A percentile compares a stretch with the other conserved stretches of the same genome.
phyloP scores from a whole-genome alignment of 2,797 vertebrate genomes.

The Rallus crepitans region DNA sequence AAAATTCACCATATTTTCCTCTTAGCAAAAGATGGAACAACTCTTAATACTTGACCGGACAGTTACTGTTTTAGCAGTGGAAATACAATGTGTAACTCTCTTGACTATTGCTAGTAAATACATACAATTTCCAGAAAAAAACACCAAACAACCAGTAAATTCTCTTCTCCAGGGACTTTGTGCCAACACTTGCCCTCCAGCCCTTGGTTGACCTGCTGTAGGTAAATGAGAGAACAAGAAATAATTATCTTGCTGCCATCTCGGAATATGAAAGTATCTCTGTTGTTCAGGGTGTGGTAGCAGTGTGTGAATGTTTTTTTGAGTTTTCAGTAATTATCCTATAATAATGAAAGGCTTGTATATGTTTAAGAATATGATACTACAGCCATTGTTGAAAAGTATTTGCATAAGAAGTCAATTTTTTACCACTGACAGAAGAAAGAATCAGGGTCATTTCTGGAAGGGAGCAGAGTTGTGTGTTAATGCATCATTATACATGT shows the following conservation, averaged over 20 bases:
- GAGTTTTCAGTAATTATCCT: slow-evolving; percentile 33
- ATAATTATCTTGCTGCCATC: background rate
- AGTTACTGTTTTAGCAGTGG: slow-evolving; percentile 60
- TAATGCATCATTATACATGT: slow-evolving; percentile 7
- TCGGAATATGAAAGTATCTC: background rate
- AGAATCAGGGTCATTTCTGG: slow-evolving; percentile 3
- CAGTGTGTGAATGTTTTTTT: background rate
- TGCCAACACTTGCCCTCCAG: background rate
- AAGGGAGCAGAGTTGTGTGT: slow-evolving; percentile 20
- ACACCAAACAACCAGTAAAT: background rate
- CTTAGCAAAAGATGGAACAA: slow-evolving; percentile 36
- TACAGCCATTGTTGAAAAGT: background rate
- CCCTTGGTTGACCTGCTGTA: slow-evolving; percentile 37
- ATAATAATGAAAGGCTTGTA: background rate
- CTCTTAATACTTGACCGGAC: slow-evolving; percentile 1
- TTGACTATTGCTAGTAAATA: slow-evolving; percentile 34
- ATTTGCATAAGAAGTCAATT: slow-evolving; percentile 38
- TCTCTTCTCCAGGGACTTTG: background rate
- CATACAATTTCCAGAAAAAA: slow-evolving; percentile 18
- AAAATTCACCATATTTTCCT: background rate
- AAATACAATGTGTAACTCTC: slow-evolving; percentile 50
- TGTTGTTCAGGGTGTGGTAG: background rate
- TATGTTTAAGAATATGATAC: background rate
- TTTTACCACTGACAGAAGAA: slow-evolving; percentile 18
- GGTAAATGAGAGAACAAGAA: slow-evolving; percentile 19